Evolutionary conservation across 2,888 invertebrate genomes (phyloP), one percentile per base, ranked within the genome.

Genomic region (Drosophila emarginata): DNA sequence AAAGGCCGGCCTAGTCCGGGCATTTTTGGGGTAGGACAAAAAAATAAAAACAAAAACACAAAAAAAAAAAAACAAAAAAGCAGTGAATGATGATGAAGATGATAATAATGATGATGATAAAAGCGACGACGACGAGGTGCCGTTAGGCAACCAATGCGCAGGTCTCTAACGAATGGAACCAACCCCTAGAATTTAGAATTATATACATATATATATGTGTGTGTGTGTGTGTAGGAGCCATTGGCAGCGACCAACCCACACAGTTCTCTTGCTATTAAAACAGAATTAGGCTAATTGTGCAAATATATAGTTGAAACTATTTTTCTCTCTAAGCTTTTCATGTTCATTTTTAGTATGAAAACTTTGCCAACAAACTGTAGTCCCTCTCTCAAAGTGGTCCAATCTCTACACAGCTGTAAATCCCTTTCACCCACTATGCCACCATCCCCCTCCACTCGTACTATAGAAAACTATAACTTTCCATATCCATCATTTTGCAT

Each of bases 21-120:
- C 45, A 21, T 52, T 87, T 88, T 88, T 84, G 85, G 88, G 89
- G 89, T 87, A 89, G 89, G 87, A 85, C 78, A 80, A 71, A 77
- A 77, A 62, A 58, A 71, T 37, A 67, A 56, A 67, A 52, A 61
- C 62, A 62, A 67, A 37, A 39, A 66, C 61, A 62, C 28, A 32
- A 32, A 69, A 77, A 77, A 62, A 58, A 67, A 52, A 11, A 32
- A 67, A 56, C 64, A 67, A 62, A 72, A 39, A 32, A 26, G 26
- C 4, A 6, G 57, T 63, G 70, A 21, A 12, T n/a, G 45, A 45
- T 45, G 15, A 40, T 45, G 18, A 45, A n/a, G 26, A 52, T 52
- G 52, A 23, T 23, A 5, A 28, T 53, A n/a, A 45, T 45, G 11
- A 52, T 26, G 26, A 26, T 52, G 40, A 45, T 45, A 11, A 45